These are phyloP conservation scores for Columba janthina DNA, from an alignment of 2,113 vertebrate species.

Conservation along the genomic window DNA sequence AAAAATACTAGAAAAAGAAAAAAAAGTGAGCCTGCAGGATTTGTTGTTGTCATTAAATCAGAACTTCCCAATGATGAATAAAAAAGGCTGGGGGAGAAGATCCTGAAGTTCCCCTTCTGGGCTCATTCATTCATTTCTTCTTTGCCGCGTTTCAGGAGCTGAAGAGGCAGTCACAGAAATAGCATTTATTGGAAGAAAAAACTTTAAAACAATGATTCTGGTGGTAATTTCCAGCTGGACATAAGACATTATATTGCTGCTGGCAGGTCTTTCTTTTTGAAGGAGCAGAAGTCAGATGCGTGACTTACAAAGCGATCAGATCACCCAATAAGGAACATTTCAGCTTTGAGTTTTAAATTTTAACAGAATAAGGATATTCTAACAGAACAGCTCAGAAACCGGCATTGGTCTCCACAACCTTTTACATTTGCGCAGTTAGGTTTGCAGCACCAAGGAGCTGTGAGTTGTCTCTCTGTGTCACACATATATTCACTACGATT, in stretches of 20 bases:
- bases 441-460: neutral
- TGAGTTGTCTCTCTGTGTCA: neutral
- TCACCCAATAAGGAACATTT: neutral
- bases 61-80: neutral
- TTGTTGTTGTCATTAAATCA: neutral
- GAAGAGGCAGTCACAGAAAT: neutral
- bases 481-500: neutral
- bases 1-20: neutral
- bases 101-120: neutral
- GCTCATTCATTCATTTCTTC: neutral
- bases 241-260: neutral
- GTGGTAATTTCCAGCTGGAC: neutral
- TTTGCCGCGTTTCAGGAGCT: neutral
- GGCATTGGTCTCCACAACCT: neutral
- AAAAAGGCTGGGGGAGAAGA: neutral
- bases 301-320: neutral
- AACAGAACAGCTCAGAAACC: neutral
- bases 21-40: neutral
- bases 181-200: neutral
- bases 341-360: neutral
- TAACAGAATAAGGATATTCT: neutral
- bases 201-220: neutral
- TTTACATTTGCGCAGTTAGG: neutral
- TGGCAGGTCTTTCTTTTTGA: neutral
- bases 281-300: neutral